These are phyloP conservation scores for Cotesia glomerata DNA, from an alignment of 1,140 invertebrate species.

Conservation along the genomic window DNA sequence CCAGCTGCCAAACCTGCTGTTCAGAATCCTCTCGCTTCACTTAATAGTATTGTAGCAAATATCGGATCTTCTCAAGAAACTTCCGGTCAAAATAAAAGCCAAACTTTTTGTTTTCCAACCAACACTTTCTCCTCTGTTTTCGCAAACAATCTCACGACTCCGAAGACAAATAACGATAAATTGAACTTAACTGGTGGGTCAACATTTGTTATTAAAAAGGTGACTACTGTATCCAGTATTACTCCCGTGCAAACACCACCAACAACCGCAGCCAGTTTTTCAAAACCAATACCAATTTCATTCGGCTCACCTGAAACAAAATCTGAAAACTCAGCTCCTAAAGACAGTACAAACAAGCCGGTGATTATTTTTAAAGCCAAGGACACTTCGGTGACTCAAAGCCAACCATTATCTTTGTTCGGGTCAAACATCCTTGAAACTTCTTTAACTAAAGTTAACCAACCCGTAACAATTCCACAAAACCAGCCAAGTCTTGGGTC, in stretches of 20 bases:
- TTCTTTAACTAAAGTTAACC: background rate
- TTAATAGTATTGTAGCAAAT: constrained; percentile 54
- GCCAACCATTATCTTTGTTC: background rate
- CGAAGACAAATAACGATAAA: background rate
- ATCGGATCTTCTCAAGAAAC: constrained; percentile 40
- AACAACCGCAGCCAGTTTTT: constrained; percentile 26
- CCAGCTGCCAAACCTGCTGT: constrained; percentile 9
- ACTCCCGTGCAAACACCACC: background rate
- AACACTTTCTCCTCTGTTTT: background rate
- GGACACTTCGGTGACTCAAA: background rate
- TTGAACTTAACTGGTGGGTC: background rate
- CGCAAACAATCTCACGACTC: background rate
- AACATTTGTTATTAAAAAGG: background rate
- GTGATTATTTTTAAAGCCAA: background rate
- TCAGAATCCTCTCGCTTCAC: constrained; percentile 49
- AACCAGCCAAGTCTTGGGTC: background rate
- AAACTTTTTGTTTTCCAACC: constrained; percentile 1
- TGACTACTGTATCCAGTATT: constrained; percentile 6
- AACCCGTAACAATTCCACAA: background rate
- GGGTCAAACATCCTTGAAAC: background rate
- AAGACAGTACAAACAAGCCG: background rate
- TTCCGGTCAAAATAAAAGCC: constrained; percentile 28
- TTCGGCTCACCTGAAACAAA: constrained; percentile 40
- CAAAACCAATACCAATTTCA: constrained; percentile 40
- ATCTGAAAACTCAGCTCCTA: background rate